Percentiles rank a stretch among this genome's conserved stretches.
Conservation (phyloP, 2,888 invertebrate genomes). For the Copidosoma aretas region DNA sequence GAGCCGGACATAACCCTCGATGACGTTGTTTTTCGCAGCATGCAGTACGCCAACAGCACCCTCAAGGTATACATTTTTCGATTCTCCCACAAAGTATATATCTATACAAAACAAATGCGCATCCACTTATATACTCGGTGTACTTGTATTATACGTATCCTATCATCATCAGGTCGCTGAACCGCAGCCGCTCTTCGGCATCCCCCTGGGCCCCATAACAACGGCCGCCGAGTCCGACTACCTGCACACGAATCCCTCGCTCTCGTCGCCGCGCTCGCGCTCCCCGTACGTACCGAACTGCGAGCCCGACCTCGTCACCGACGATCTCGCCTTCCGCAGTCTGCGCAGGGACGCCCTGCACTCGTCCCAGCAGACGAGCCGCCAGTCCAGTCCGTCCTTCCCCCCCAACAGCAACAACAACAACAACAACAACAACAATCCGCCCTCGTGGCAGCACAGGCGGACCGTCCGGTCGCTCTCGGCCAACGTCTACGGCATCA, state of each 20-base stretch:
- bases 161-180: constrained; percentile 69
- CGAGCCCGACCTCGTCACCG: constrained; percentile 83
- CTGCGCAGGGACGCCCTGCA: constrained; percentile 76
- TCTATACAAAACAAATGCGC: background rate
- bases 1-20: constrained; percentile 85
- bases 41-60: constrained; percentile 77
- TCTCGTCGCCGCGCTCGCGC: constrained; percentile 62
- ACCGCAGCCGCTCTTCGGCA: constrained; percentile 89
- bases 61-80: constrained; percentile 63
- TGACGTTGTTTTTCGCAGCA: constrained; percentile 83
- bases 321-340: constrained; percentile 86
- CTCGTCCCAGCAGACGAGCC: constrained; percentile 22
- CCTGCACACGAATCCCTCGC: constrained; percentile 67
- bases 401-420: too few relatives aligned
- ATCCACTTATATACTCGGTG: background rate
- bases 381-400: background rate
- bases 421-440: too few relatives aligned
- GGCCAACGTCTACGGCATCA: constrained; percentile 81
- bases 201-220: constrained; percentile 83
- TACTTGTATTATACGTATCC: too few relatives aligned
- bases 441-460: constrained; percentile 69
- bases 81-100: constrained; percentile 52
- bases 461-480: constrained; percentile 83
- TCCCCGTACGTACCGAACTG: constrained; percentile 72
- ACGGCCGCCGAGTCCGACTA: constrained; percentile 84